phyloP scores from a whole-genome alignment of 30 jellyfish, hydroid and myxozoan genomes.

The Morbakka virulenta region DNA sequence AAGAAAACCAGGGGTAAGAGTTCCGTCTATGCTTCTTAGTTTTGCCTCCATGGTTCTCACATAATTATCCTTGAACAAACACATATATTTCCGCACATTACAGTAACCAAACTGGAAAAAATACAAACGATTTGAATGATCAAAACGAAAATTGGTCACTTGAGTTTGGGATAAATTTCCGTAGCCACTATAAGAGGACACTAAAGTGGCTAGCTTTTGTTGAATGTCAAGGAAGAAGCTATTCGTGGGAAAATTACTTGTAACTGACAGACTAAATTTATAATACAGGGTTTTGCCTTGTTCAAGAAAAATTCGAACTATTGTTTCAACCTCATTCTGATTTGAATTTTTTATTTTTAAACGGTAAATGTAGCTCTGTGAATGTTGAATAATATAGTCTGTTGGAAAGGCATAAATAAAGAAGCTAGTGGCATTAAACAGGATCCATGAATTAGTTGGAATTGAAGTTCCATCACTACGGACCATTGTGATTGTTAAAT shows the following conservation, averaged over 20 bases:
- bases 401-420: conserved; percentile 78
- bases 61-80: background rate
- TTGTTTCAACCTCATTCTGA: conserved; percentile 46
- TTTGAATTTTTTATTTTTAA: conserved; percentile 44
- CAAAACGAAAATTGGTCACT: background rate
- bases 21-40: background rate
- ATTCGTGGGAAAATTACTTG: conserved; percentile 24
- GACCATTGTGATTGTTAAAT: conserved; percentile 12
- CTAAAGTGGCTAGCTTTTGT: conserved; percentile 22
- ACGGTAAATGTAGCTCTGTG: background rate
- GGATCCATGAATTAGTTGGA: conserved; percentile 85
- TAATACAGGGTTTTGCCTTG: conserved; percentile 8
- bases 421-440: conserved; percentile 20
- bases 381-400: conserved; percentile 28
- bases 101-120: background rate
- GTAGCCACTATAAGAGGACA: conserved; percentile 12
- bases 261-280: conserved; percentile 31
- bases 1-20: background rate
- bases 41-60: background rate
- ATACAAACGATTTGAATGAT: background rate
- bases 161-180: background rate
- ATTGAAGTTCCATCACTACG: conserved; percentile 39
- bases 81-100: background rate
- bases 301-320: conserved; percentile 34
- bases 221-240: conserved; percentile 62